Percentiles rank a stretch among this genome's conserved stretches.
Conservation (phyloP, 2,797 vertebrate genomes). For the Carapus acus region DNA sequence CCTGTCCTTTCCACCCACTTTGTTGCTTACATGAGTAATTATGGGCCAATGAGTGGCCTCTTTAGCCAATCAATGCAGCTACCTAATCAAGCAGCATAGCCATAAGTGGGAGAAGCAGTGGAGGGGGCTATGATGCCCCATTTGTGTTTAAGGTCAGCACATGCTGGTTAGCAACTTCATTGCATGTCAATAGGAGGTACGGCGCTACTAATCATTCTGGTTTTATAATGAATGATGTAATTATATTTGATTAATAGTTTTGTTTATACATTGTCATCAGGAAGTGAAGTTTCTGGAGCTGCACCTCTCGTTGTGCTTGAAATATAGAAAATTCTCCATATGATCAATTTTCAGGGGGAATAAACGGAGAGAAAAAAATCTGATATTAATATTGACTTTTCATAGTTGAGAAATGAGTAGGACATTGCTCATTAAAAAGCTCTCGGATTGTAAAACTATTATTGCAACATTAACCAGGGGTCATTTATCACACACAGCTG, state of each 20-base stretch:
- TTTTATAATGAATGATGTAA: not conserved
- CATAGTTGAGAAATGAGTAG: no score
- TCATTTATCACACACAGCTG: no score
- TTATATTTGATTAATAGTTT: not conserved
- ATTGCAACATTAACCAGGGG: no score
- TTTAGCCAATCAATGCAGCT: conserved; percentile 52
- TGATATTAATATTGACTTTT: no score
- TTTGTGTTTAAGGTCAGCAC: conserved; percentile 1
- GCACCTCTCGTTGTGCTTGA: no score
- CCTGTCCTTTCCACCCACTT: conserved; percentile 42
- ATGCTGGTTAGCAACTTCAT: conserved; percentile 7
- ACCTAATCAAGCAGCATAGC: conserved; percentile 46
- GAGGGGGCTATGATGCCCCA: not conserved
- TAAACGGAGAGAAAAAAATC: no score
- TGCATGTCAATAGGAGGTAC: conserved; percentile 12
- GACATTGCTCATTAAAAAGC: no score
- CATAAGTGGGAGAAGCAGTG: conserved; percentile 17
- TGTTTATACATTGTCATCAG: not conserved
- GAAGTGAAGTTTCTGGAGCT: no score
- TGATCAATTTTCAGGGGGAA: no score
- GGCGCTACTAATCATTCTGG: not conserved
- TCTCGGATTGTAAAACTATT: no score
- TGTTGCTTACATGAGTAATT: conserved; percentile 54
- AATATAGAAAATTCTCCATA: no score
- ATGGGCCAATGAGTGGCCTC: conserved; percentile 42